phyloP scores from a whole-genome alignment of 2,113 vertebrate genomes.

The Perca flavescens region DNA sequence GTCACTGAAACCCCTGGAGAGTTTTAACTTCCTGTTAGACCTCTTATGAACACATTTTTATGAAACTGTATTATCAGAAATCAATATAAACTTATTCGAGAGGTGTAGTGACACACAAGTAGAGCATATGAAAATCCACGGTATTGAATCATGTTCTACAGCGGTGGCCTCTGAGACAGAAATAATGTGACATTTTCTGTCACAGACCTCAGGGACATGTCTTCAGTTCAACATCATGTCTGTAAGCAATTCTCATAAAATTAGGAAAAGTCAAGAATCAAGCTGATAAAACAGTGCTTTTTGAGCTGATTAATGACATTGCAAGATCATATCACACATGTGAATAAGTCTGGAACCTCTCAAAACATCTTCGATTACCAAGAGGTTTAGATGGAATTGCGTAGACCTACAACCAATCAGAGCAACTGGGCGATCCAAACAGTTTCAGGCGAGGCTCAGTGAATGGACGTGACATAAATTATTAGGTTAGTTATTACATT shows the following conservation, averaged over 20 bases:
- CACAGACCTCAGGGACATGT: not conserved
- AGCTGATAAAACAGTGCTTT: not conserved
- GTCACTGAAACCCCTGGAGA: not conserved
- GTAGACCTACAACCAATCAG: too few species aligned
- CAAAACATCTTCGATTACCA: too few species aligned
- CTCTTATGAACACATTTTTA: not conserved
- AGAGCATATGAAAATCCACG: not conserved
- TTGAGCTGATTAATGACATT: too few species aligned
- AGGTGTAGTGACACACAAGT: not conserved
- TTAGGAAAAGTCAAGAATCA: not conserved
- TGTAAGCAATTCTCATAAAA: too few species aligned
- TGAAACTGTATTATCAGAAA: conserved; percentile 1
- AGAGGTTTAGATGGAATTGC: too few species aligned
- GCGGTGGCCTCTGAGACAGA: not conserved
- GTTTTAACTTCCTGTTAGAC: not conserved
- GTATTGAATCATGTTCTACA: not conserved
- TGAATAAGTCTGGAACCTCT: too few species aligned
- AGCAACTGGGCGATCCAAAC: too few species aligned
- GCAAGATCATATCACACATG: too few species aligned
- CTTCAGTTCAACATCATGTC: not conserved
- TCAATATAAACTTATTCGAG: not conserved
- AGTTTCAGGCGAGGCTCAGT: too few species aligned
- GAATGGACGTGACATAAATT: too few species aligned
- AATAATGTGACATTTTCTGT: not conserved
- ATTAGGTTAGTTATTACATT: too few species aligned